Conservation (phyloP, 2,113 vertebrate species). For the Zapornia atra region DNA sequence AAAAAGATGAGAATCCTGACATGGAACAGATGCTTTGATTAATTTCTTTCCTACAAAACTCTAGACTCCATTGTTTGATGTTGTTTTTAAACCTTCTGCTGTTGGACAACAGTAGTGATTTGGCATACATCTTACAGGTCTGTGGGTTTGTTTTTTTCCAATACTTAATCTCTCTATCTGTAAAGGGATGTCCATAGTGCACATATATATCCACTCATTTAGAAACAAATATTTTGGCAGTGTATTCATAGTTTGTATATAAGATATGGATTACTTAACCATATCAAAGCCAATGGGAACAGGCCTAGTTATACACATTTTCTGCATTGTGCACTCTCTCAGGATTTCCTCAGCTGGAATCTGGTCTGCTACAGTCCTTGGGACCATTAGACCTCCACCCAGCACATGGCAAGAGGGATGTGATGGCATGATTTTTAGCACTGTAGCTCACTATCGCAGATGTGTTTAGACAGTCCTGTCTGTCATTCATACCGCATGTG, state of each 20-base stretch:
- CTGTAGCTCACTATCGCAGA: not conserved
- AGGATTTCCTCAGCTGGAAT: not conserved
- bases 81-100: not conserved
- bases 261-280: not conserved
- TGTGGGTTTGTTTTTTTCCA: not conserved
- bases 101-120: not conserved
- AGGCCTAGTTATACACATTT: not conserved
- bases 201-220: not conserved
- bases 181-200: not conserved
- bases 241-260: not conserved
- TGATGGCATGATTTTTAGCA: not conserved
- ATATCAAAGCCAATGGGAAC: not conserved
- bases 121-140: not conserved
- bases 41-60: not conserved
- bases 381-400: not conserved
- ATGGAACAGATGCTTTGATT: not conserved
- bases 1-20: not conserved
- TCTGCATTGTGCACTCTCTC: not conserved
- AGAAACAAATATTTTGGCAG: not conserved
- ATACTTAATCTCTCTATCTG: not conserved
- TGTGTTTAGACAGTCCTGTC: slow-evolving; percentile 35
- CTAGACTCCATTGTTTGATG: not conserved
- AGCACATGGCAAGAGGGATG: not conserved
- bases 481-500: not conserved
- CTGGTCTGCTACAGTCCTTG: not conserved